Percentiles rank a stretch among this genome's conserved stretches.
Conservation (phyloP, 2,888 invertebrate genomes). For the Galerucella calmariensis region DNA sequence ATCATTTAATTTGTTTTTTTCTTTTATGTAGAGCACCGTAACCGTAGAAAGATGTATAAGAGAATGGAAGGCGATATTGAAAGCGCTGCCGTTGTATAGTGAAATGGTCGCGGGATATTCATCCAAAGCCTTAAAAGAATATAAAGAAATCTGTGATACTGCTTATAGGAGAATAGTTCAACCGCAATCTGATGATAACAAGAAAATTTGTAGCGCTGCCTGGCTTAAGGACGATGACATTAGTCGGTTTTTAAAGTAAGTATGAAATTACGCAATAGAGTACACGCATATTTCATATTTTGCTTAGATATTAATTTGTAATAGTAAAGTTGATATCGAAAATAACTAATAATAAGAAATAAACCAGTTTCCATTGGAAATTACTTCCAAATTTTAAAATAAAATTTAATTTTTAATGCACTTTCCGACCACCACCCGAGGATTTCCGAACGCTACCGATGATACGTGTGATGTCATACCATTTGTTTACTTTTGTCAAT, state of each 20-base stretch:
- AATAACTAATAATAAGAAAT: no score
- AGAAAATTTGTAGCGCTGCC: slow-evolving; percentile 82
- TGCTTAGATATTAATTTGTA: no score
- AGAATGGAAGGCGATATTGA: slow-evolving; percentile 76
- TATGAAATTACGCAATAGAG: slow-evolving; percentile 41
- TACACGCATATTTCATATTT: no score
- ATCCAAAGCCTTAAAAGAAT: slow-evolving; percentile 76
- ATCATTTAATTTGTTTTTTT: no score
- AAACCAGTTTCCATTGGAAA: no score
- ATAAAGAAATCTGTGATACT: slow-evolving; percentile 78
- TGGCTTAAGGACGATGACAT: slow-evolving; percentile 97
- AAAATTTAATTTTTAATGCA: no score
- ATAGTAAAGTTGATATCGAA: no score
- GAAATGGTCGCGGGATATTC: slow-evolving; percentile 80
- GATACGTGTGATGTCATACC: no score
- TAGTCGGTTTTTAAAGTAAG: slow-evolving; percentile 86
- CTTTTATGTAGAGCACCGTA: slow-evolving; percentile 73
- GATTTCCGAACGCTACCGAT: no score
- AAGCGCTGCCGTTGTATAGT: slow-evolving; percentile 78
- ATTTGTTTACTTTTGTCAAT: no score
- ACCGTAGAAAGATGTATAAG: slow-evolving; percentile 75
- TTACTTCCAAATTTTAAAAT: no score
- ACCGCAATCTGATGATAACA: slow-evolving; percentile 77
- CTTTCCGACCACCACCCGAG: no score
- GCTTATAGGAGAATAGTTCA: slow-evolving; percentile 82